These are phyloP conservation scores for Oxyruncus cristatus DNA, from an alignment of 2,113 vertebrate genomes.

Conservation along the genomic window DNA sequence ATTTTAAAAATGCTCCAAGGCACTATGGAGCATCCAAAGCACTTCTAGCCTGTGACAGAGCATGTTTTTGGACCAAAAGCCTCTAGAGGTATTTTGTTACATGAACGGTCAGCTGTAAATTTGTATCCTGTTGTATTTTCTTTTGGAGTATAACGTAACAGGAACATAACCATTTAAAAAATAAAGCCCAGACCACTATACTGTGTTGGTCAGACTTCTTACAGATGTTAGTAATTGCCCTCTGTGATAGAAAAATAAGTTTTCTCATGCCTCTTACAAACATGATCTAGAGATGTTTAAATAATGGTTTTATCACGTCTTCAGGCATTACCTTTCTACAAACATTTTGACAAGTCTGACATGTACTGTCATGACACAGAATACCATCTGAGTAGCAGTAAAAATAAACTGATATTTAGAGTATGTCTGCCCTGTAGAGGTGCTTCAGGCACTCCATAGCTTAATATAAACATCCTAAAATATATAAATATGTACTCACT, in stretches of 20 bases:
- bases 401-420: not conserved
- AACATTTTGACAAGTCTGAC: not conserved
- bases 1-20: not conserved
- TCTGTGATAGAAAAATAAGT: conserved; percentile 16
- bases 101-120: not conserved
- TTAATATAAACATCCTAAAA: conserved; percentile 6
- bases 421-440: not conserved
- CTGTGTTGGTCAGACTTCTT: not conserved
- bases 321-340: not conserved
- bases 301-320: not conserved
- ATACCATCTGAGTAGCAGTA: not conserved
- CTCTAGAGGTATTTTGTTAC: not conserved
- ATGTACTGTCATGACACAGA: not conserved
- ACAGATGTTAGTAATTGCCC: not conserved
- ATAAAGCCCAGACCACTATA: not conserved
- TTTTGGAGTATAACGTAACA: not conserved
- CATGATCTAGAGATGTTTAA: not conserved
- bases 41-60: not conserved
- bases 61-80: not conserved
- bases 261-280: not conserved
- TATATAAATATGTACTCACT: not conserved
- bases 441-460: not conserved
- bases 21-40: not conserved
- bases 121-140: not conserved
- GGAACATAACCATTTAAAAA: not conserved